Percentiles rank a stretch among this genome's conserved stretches.
These are phyloP conservation scores for Eira barbara DNA, from an alignment of 2,113 vertebrate species.

Conservation along the genomic window DNA sequence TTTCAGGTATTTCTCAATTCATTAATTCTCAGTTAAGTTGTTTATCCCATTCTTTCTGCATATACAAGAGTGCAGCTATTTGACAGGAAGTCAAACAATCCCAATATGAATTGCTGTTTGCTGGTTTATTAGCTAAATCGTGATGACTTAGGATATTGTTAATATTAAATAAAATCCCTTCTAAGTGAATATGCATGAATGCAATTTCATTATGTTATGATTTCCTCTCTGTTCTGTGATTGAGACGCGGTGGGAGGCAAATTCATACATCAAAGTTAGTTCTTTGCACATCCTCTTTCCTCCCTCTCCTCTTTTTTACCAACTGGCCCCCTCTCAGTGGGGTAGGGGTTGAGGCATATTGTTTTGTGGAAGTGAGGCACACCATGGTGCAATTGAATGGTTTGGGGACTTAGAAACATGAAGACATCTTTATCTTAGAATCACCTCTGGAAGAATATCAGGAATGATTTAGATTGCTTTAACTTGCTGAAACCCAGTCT, in stretches of 20 bases:
- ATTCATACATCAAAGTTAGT: conserved; percentile 49
- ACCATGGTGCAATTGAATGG: background rate
- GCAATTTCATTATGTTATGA: conserved; percentile 61
- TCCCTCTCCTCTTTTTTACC: background rate
- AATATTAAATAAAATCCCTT: conserved; percentile 61
- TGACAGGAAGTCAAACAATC: conserved; percentile 79
- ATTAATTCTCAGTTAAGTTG: conserved; percentile 79
- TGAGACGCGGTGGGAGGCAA: conserved; percentile 39
- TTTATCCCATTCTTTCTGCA: conserved; percentile 78
- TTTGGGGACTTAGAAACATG: background rate
- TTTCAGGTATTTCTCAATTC: conserved; percentile 80
- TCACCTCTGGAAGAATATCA: conserved; percentile 1
- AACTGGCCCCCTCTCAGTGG: background rate
- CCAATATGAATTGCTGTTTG: conserved; percentile 75
- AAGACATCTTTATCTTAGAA: conserved; percentile 27
- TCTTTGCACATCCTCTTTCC: background rate
- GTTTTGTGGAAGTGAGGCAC: background rate
- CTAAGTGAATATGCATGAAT: conserved; percentile 71
- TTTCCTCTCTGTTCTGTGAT: conserved; percentile 61
- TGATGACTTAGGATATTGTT: conserved; percentile 74
- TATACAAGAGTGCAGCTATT: conserved; percentile 73
- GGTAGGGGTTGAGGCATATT: background rate
- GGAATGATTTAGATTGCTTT: background rate
- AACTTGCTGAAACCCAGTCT: background rate
- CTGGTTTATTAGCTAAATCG: conserved; percentile 79